A percentile compares a stretch with the other conserved stretches of the same genome.
Conservation (phyloP, 1,140 invertebrate genomes). For the Leptinotarsa defecta region DNA sequence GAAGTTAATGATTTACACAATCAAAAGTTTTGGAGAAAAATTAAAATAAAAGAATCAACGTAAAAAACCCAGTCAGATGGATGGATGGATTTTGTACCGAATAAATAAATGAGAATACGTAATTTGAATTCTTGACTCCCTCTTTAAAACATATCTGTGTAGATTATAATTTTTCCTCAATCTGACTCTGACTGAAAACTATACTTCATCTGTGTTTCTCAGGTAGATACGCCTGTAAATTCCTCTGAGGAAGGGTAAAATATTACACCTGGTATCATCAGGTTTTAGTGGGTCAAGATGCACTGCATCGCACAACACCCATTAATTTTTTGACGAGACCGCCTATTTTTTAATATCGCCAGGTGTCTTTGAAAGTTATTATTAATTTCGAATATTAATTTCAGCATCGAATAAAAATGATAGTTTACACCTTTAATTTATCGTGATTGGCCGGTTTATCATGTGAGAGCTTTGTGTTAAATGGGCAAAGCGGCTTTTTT, state of each 20-base stretch:
- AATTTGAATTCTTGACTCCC: too few species aligned
- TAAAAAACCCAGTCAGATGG: too few species aligned
- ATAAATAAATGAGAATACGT: too few species aligned
- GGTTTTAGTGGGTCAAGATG: constrained; percentile 16
- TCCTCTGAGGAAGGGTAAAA: constrained; percentile 18
- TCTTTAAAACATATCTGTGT: too few species aligned
- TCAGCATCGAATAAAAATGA: constrained; percentile 10
- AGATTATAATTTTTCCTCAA: too few species aligned
- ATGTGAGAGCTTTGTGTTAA: not conserved
- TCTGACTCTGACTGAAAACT: too few species aligned
- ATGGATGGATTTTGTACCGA: too few species aligned
- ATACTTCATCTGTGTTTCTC: not conserved
- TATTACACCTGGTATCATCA: constrained; percentile 11
- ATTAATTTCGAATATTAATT: constrained; percentile 19
- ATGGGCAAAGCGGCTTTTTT: too few species aligned
- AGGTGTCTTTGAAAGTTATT: not conserved
- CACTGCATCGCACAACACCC: not conserved
- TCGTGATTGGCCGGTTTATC: constrained; percentile 3
- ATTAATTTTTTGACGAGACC: constrained; percentile 8
- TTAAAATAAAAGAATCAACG: too few species aligned
- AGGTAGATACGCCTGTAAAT: not conserved
- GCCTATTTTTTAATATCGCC: constrained; percentile 13
- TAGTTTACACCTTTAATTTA: constrained; percentile 13
- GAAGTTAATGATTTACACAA: too few species aligned
- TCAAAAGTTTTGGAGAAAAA: too few species aligned